Evolutionary conservation across 2,797 vertebrate genomes (phyloP).

Genomic region (Brotula barbata): DNA sequence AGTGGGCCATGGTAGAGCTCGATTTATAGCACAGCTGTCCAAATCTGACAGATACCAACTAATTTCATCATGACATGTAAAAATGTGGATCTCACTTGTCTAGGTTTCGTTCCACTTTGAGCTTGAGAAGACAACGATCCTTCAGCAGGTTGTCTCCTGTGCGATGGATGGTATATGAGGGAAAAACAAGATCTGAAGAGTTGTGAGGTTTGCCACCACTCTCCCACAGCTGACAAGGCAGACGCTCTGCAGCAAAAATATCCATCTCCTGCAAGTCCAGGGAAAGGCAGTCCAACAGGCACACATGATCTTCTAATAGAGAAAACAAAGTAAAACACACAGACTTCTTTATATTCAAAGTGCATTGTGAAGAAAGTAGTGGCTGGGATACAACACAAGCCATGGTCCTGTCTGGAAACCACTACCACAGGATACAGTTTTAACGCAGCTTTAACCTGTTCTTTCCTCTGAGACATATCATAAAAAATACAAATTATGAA

Average conservation of each 20-base stretch:
- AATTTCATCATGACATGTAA: no score
- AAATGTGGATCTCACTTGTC: slow-evolving; percentile 82
- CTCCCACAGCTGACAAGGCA: slow-evolving; percentile 72
- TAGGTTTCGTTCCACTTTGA: slow-evolving; percentile 94
- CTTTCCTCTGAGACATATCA: no score
- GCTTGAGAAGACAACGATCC: slow-evolving; percentile 88
- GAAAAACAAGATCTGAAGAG: slow-evolving; percentile 83
- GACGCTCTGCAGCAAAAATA: slow-evolving; percentile 89
- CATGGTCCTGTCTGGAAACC: no score
- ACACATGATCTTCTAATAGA: slow-evolving; percentile 83
- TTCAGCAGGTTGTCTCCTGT: slow-evolving; percentile 88
- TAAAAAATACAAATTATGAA: no score
- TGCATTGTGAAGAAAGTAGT: no score
- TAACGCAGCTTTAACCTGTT: no score
- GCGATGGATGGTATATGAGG: slow-evolving; percentile 87
- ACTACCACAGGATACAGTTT: no score
- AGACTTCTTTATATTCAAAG: neutral
- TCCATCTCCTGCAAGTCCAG: slow-evolving; percentile 97
- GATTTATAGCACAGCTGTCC: no score
- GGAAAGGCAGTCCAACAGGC: slow-evolving; percentile 92
- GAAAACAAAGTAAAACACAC: neutral
- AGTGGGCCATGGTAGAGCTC: no score
- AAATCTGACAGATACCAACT: no score
- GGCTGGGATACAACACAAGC: no score
- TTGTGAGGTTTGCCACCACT: slow-evolving; percentile 63